Evolutionary conservation across 2,888 invertebrate genomes (phyloP).

Genomic region (Notodonta ziczac): DNA sequence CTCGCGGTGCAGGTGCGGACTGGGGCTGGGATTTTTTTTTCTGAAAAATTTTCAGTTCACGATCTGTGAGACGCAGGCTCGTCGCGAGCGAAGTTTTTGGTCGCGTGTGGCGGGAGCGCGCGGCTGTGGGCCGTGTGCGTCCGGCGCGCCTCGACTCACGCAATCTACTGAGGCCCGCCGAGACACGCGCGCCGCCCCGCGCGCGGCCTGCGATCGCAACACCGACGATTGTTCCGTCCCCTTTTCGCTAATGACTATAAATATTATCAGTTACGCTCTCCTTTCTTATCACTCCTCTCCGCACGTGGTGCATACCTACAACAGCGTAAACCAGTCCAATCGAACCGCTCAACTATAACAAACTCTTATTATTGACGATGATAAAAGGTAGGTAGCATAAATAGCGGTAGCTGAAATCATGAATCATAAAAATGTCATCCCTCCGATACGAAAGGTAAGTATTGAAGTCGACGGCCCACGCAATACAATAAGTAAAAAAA

Average conservation of each 20-base stretch:
- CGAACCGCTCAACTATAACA: background rate
- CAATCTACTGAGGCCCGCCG: conserved; percentile 85
- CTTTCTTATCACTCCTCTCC: conserved; percentile 76
- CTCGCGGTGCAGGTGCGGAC: conserved; percentile 48
- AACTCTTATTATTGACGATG: background rate
- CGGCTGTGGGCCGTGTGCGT: conserved; percentile 69
- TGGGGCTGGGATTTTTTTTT: conserved; percentile 45
- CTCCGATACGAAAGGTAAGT: conserved; percentile 21
- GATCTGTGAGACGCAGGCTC: conserved; percentile 55
- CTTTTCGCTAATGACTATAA: conserved; percentile 84
- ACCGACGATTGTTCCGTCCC: conserved; percentile 80
- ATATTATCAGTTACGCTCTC: conserved; percentile 82
- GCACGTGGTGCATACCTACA: conserved; percentile 60
- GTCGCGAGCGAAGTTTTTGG: conserved; percentile 77
- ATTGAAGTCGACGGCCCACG: conserved; percentile 33
- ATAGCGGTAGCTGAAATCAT: conserved; percentile 17
- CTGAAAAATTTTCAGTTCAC: conserved; percentile 42
- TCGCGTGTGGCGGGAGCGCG: conserved; percentile 71
- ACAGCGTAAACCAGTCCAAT: background rate
- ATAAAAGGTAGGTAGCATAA: background rate
- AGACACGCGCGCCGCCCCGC: conserved; percentile 86
- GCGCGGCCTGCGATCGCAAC: conserved; percentile 75
- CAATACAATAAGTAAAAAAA: conserved; percentile 51
- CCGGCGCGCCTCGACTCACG: conserved; percentile 87
- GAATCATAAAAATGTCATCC: conserved; percentile 24